Evolutionary conservation across 2,888 invertebrate species (phyloP), one percentile per base, ranked within the genome.

Genomic region (Oligia latruncula): DNA sequence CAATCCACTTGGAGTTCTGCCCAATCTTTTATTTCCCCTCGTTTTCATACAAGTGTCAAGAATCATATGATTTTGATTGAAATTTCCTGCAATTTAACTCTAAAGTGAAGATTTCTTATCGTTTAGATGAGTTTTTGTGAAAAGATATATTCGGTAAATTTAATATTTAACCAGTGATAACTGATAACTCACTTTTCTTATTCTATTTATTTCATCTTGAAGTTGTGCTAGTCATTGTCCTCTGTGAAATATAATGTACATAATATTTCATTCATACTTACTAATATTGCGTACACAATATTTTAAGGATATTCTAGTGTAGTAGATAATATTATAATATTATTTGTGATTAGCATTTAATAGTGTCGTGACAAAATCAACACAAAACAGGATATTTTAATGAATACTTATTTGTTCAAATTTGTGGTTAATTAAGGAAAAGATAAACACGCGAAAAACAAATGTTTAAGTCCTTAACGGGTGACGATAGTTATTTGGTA

Each of bases 1-100:
- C 85, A 85, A 75, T 60, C n/a, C 43, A 55, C 29, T 85, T 85
- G 85, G 85, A 82, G 60, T 60, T 52, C 5, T 81, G 85, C 85
- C 85, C 86, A 72, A 15, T 66, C 17, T 73, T 23, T 20, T 60
- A 67, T 60, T 81, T 71, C n/a, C 65, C 52, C 64, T 72, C 66
- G 74, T 76, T 77, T 88, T 52, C 46, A 9, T 83, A 40, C 58
- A 66, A 77, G 70, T 68, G 20, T 68, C 52, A 75, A 64, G 43
- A 62, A 71, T 80, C 72, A 81, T 72, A 74, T 85, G 71, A 88
- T 81, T 88, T 81, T 74, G 17, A 67, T 80, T 74, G 80, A 49
- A 64, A 71, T 65, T 58, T 70, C 85, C 52, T 62, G 13, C 29
- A 60, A 9, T 70, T 67, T 17, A 40, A 74, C n/a, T 64, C 4